Evolutionary conservation across 2,113 vertebrate species (phyloP).

Genomic region (Aphyosemion australe): DNA sequence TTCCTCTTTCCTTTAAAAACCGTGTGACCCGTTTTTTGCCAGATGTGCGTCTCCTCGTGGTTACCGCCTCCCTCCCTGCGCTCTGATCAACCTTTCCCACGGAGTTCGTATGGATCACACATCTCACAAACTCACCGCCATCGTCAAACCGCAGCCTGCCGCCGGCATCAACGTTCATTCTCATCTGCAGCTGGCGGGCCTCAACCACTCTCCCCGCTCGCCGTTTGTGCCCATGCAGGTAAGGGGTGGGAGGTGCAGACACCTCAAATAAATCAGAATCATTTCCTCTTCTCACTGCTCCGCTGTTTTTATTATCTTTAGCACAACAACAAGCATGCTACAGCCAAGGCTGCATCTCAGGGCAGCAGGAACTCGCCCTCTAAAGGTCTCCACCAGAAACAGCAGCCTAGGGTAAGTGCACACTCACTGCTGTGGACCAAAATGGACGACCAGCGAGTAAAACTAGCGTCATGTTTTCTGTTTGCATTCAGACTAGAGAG

Average conservation of each 20-base stretch:
- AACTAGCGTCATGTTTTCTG: not conserved
- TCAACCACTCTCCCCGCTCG: conserved; percentile 92
- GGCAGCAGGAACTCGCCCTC: conserved; percentile 78
- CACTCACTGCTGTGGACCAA: not conserved
- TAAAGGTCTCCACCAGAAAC: conserved; percentile 81
- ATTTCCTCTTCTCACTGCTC: not conserved
- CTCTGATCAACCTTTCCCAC: conserved; percentile 94
- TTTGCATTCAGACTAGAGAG: conserved; percentile 75
- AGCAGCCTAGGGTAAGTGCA: conserved; percentile 70
- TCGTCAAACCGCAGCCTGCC: conserved; percentile 92
- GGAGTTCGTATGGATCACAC: conserved; percentile 86
- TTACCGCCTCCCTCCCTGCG: conserved; percentile 92
- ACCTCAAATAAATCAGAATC: not conserved
- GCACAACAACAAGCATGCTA: conserved; percentile 81
- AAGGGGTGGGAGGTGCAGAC: conserved; percentile 42
- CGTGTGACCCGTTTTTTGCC: not conserved
- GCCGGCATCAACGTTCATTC: conserved; percentile 59
- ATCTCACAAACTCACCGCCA: conserved; percentile 88
- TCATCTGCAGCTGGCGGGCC: conserved; percentile 78
- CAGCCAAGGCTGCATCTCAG: conserved; percentile 79
- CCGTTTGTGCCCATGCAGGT: conserved; percentile 91
- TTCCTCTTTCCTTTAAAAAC: not conserved
- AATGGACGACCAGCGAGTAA: not conserved
- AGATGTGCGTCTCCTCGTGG: conserved; percentile 86
- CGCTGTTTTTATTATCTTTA: conserved; percentile 29